A percentile compares a stretch with the other conserved stretches of the same genome.
These are phyloP conservation scores for Venturia canescens DNA, from an alignment of 1,140 invertebrate genomes.

Conservation along the genomic window DNA sequence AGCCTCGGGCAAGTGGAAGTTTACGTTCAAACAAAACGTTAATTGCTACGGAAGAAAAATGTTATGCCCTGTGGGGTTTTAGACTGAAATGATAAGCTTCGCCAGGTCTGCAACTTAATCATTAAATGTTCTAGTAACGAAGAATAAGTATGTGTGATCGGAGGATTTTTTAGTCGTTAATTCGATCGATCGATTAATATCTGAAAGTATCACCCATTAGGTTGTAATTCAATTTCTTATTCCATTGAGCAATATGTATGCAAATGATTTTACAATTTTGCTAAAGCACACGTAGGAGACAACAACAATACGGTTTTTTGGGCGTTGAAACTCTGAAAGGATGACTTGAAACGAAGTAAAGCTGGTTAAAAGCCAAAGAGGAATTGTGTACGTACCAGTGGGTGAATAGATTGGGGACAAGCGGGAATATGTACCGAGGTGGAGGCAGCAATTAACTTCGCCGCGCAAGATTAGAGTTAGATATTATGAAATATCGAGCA, in stretches of 20 bases:
- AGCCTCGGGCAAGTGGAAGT: constrained; percentile 14
- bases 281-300: neutral
- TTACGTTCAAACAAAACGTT: constrained; percentile 40
- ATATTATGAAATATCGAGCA: constrained; percentile 78
- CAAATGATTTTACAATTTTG: neutral
- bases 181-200: too few species aligned
- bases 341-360: neutral
- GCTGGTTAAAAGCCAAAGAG: neutral
- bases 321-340: neutral
- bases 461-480: constrained; percentile 76
- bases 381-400: neutral
- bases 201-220: too few species aligned
- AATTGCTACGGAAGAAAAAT: constrained; percentile 27
- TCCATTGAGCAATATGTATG: neutral
- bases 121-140: too few species aligned
- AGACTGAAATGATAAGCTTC: neutral
- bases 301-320: neutral
- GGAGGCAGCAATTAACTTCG: constrained; percentile 77
- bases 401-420: neutral
- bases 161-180: too few species aligned
- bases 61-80: neutral
- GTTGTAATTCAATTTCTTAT: neutral
- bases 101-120: neutral
- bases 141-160: too few species aligned
- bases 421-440: constrained; percentile 41